Base-by-base conservation (phyloP, 2,797 vertebrate species). In the Sciurus carolinensis region DNA sequence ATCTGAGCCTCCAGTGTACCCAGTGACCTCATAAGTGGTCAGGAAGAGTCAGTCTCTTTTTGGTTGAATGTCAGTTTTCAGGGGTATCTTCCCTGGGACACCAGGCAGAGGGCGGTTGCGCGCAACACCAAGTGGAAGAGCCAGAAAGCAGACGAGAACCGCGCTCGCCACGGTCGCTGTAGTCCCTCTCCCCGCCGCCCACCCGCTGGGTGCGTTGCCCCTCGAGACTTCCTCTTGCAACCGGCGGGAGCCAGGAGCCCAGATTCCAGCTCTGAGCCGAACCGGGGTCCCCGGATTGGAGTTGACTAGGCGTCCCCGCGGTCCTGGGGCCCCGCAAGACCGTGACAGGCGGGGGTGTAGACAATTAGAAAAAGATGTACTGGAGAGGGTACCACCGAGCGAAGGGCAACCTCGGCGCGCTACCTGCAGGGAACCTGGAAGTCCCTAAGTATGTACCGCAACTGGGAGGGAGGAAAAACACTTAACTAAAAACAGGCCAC, bases 141-240 rank as follows among this genome's bases (percentile, higher is more conserved):
- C 64, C 0, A 0, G 2, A 7, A 18, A 1, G 69, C 66, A 10
- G 2, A 7, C 0, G 11, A 22, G 26, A 10, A 30, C 13, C 0
- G 36, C 4, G 10, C 67, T 79, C 10, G 0, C 17, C 2, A 9
- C 3, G 17, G 39, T 9, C 66, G 14, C 30, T 26, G 1, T 1
- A 0, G 18, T 22, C 15, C 0, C 12, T 0, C 3, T 20, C 28
- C 8, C 39, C 14, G 12, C 79, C 0, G 9, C 6, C 59, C 44
- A 17, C 30, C 26, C 0, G 0, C 39, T 13, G 33, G 30, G 7
- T 1, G 13, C 3, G 1, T 1, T 57, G 1, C 33, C 17, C 57
- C 69, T 33, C 36, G 28, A 14, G 7, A 14, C 0, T 8, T 5
- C n/a, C 26, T 82, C 54, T n/a, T 4, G 30, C 33, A 8, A 36